phyloP scores from a whole-genome alignment of 2,113 vertebrate genomes.

The Hemiscyllium ocellatum region DNA sequence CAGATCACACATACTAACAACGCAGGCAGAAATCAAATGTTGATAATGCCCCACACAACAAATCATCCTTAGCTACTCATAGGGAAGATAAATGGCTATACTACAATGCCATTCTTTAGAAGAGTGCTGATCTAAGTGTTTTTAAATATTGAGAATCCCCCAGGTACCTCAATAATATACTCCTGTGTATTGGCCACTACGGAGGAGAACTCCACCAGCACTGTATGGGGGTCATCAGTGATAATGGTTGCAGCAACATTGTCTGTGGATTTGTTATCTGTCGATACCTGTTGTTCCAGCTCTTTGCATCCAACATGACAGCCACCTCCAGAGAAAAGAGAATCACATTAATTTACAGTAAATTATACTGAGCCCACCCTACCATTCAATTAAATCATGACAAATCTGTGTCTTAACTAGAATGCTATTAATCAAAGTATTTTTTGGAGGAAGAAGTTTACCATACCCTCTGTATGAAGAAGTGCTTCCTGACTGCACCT shows the following conservation, averaged over 20 bases:
- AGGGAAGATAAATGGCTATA: rapidly evolving
- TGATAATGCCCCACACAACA: neutral
- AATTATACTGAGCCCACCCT: neutral
- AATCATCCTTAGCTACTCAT: neutral
- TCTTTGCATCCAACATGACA: constrained; percentile 68
- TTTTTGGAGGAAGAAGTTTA: neutral
- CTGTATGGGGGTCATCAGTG: constrained; percentile 78
- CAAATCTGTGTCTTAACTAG: neutral
- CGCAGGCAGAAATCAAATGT: neutral
- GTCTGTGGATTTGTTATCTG: constrained; percentile 62
- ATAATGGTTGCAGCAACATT: constrained; percentile 64
- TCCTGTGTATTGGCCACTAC: constrained; percentile 96
- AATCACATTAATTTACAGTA: neutral
- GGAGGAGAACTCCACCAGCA: constrained; percentile 93
- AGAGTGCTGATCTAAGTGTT: neutral
- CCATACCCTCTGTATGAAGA: neutral
- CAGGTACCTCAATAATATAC: constrained; percentile 87
- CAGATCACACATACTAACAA: neutral
- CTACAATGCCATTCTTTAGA: neutral
- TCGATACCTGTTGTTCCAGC: constrained; percentile 54
- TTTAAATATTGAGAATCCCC: neutral
- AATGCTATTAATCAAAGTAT: neutral
- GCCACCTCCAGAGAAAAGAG: constrained; percentile 62
- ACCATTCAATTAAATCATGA: neutral
- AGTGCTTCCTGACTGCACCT: neutral